These are phyloP conservation scores for Chelonoidis abingdonii DNA, from an alignment of 2,113 vertebrate genomes.

Conservation along the genomic window DNA sequence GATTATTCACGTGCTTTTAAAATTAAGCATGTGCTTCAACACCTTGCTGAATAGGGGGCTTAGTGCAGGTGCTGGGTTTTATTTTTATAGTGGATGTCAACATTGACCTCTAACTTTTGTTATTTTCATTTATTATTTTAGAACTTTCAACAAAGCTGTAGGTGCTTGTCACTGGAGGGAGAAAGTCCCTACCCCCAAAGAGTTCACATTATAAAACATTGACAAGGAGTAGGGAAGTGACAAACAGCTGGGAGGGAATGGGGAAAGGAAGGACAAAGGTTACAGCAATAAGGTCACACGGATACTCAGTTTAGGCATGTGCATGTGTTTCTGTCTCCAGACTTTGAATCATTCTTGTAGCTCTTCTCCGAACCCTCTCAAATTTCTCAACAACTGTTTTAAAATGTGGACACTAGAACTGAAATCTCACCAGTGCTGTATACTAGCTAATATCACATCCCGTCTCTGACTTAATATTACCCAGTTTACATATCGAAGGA, in stretches of 20 bases:
- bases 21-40: too few species aligned
- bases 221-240: background rate
- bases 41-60: background rate
- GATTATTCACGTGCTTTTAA: background rate
- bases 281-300: background rate
- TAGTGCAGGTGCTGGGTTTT: background rate
- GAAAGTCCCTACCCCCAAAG: background rate
- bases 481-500: background rate
- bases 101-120: background rate
- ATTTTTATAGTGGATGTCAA: background rate
- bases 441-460: background rate
- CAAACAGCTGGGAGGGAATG: background rate
- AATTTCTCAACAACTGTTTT: background rate
- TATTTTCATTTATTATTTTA: background rate
- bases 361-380: background rate
- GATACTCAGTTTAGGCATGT: background rate
- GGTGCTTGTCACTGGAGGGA: too few species aligned
- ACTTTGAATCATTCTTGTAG: background rate
- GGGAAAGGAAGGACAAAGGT: background rate
- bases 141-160: background rate
- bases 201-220: background rate
- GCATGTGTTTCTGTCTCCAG: background rate
- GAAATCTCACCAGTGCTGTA: background rate
- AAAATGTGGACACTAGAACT: background rate
- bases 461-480: background rate